Base-by-base conservation (phyloP, 1,140 invertebrate genomes). In the Stegodyphus mimosarum region DNA sequence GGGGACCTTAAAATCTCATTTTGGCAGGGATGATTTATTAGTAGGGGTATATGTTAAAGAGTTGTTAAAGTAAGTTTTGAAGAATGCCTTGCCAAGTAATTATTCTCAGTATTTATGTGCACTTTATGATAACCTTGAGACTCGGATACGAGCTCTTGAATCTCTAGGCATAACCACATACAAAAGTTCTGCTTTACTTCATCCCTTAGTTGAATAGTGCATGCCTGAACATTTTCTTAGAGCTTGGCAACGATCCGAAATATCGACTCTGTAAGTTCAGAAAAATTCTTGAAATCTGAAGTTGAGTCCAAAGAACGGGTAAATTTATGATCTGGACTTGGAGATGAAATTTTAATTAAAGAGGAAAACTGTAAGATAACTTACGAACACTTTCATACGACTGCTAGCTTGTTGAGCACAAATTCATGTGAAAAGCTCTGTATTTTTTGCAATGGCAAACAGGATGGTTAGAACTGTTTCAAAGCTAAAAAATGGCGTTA, bases 201-300 rank as follows among this genome's bases (percentile, higher is more conserved):
- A 87, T 53, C 89, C 89, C 0, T 78, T 90, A 17, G 88, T 90
- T 52, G 87, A 90, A 77, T 90, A 89, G 5, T 88, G 89, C 18
- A 49, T 91, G 7, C 89, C 90, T 17, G 88, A 88, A 49, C 88
- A 90, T 3, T 70, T 88, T 15, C 77, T 90, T 15, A 75, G 87
- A 10, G 84, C 85, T 5, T 90, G 89, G 89, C 87, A 90, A n/a
- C 7, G 75, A 64, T 49, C 17, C 63, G 13, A 77, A 50, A 51
- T 33, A 55, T 11, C 63, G 75, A 77, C 55, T 77, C 10, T 17
- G 64, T n/a, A 77, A 15, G n/a, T 75, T 55, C 13, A 55, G 7
- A 7, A 11, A 75, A 53, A 60, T 75, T 77, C 64, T 66, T 77
- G 52, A 77, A 77, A 66, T 33, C 75, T 11, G 55, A 66, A 77